Evolutionary conservation across 2,888 invertebrate species (phyloP).

Genomic region (Toxonevra muliebris): DNA sequence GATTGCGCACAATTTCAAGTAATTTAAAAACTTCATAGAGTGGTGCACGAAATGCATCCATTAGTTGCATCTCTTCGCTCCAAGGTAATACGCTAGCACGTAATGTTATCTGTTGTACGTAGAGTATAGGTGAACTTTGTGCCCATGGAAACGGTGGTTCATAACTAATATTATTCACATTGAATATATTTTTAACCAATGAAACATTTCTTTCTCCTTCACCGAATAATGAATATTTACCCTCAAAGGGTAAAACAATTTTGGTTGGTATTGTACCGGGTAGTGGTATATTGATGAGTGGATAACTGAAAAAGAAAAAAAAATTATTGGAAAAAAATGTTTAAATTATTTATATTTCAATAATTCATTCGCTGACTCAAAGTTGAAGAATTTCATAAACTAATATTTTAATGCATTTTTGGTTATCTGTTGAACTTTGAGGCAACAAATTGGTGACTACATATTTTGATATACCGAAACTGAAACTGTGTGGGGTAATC

Average conservation of each 20-base stretch:
- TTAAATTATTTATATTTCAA: too few species aligned
- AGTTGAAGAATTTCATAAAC: too few species aligned
- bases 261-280: conserved; percentile 89
- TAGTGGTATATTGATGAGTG: conserved; percentile 84
- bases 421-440: too few species aligned
- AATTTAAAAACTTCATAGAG: conserved; percentile 89
- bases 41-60: conserved; percentile 92
- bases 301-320: conserved; percentile 72
- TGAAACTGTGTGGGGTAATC: too few species aligned
- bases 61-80: conserved; percentile 80
- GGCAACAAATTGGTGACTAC: too few species aligned
- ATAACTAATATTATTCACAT: conserved; percentile 45
- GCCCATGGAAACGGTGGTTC: conserved; percentile 70
- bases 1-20: conserved; percentile 85
- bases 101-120: conserved; percentile 80
- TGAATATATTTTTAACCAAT: conserved; percentile 49
- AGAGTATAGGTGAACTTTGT: conserved; percentile 71
- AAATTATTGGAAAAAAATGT: conserved; percentile 3
- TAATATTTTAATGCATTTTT: too few species aligned
- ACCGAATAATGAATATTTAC: conserved; percentile 54
- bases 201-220: conserved; percentile 47
- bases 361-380: too few species aligned
- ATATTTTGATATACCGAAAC: too few species aligned
- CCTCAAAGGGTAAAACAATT: conserved; percentile 69
- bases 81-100: conserved; percentile 86